Percentiles rank a stretch among this genome's conserved stretches.
These are phyloP conservation scores for Himalopsyche kuldschensis DNA, from an alignment of 2,888 invertebrate genomes.

Conservation along the genomic window DNA sequence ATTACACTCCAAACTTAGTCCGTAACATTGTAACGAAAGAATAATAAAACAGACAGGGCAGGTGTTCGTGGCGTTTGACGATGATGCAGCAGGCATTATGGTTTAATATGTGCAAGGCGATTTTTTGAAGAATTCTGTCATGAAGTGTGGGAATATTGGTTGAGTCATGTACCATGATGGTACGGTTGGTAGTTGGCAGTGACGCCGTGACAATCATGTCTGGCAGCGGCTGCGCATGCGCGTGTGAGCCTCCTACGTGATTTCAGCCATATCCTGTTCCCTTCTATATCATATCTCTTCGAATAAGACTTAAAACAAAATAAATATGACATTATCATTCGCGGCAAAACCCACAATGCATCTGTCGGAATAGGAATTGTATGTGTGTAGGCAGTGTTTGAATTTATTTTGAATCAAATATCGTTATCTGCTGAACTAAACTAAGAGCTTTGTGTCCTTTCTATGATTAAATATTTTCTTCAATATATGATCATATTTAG, in stretches of 20 bases:
- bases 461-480: too few species aligned
- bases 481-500: too few species aligned
- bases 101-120: constrained; percentile 28
- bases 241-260: constrained; percentile 32
- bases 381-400: too few species aligned
- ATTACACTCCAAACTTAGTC: too few species aligned
- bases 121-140: constrained; percentile 28
- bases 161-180: constrained; percentile 21
- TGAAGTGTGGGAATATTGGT: constrained; percentile 28
- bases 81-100: background rate
- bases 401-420: too few species aligned
- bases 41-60: too few species aligned
- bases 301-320: background rate
- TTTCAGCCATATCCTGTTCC: constrained; percentile 24
- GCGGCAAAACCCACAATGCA: background rate
- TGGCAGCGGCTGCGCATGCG: constrained; percentile 23
- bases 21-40: too few species aligned
- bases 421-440: too few species aligned
- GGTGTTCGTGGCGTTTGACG: background rate
- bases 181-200: background rate
- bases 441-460: too few species aligned
- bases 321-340: background rate
- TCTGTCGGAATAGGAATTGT: background rate
- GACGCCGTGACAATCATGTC: constrained; percentile 15
- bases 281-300: background rate